A percentile compares a stretch with the other conserved stretches of the same genome.
Conservation (phyloP, 1,140 invertebrate species). For the Temnothorax nylanderi region DNA sequence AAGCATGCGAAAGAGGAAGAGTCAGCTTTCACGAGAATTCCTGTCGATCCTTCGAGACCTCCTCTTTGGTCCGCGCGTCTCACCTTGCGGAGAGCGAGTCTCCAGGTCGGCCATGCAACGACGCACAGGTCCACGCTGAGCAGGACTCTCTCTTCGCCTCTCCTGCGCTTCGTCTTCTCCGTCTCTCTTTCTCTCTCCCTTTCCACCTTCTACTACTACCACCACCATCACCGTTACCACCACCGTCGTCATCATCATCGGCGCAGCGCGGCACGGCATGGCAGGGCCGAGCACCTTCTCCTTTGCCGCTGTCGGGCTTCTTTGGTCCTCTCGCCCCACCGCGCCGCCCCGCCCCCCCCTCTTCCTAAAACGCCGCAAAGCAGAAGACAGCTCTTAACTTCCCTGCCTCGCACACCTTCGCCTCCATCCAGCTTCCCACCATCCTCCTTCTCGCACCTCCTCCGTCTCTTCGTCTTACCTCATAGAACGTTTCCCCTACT, state of each 20-base stretch:
- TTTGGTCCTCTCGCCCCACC: constrained; percentile 57
- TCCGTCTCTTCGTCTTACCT: constrained; percentile 63
- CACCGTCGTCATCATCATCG: constrained; percentile 65
- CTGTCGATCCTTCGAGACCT: constrained; percentile 71
- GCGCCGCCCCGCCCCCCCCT: not conserved
- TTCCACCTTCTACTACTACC: constrained; percentile 71
- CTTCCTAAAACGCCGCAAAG: constrained; percentile 22
- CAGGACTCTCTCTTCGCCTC: constrained; percentile 72
- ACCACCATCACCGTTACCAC: constrained; percentile 57
- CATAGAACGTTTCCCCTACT: constrained; percentile 69
- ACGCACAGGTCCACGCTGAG: constrained; percentile 83
- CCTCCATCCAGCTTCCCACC: constrained; percentile 22
- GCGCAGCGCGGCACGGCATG: constrained; percentile 45
- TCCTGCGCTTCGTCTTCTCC: constrained; percentile 62
- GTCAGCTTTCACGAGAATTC: constrained; percentile 74
- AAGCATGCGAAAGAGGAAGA: constrained; percentile 69
- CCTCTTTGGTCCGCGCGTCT: constrained; percentile 83
- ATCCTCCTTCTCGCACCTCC: constrained; percentile 43
- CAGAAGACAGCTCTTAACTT: constrained; percentile 67
- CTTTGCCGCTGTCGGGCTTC: constrained; percentile 60
- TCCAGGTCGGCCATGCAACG: constrained; percentile 82
- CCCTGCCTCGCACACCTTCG: constrained; percentile 44
- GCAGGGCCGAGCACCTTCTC: constrained; percentile 63
- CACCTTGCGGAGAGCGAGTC: constrained; percentile 85
- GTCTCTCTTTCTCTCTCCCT: constrained; percentile 54